Percentiles rank a stretch among this genome's conserved stretches.
phyloP scores from a whole-genome alignment of 2,113 vertebrate genomes.

The Hyla sarda region DNA sequence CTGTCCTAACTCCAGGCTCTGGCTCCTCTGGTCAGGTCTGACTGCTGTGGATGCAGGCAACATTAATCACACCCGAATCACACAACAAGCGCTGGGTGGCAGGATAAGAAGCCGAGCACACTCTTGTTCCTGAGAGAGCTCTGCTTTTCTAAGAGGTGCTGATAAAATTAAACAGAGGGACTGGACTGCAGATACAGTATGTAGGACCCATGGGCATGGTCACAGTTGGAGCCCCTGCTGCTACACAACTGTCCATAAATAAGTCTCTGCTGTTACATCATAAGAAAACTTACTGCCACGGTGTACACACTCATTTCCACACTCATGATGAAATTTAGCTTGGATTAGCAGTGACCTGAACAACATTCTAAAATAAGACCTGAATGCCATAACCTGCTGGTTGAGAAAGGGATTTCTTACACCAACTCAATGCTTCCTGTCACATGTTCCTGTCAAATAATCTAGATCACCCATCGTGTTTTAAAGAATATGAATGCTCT shows the following conservation, averaged over 20 bases:
- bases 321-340: neutral
- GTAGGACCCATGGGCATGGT: no score
- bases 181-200: no score
- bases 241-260: neutral
- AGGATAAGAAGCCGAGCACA: no score
- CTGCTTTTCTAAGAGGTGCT: no score
- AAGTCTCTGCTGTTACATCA: neutral
- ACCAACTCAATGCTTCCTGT: neutral
- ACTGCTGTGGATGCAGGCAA: no score
- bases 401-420: neutral
- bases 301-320: neutral
- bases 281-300: neutral
- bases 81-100: no score
- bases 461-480: neutral
- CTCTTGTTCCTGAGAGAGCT: no score
- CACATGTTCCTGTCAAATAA: slow-evolving; percentile 11
- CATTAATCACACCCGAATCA: no score
- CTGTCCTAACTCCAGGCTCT: no score
- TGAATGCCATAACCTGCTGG: neutral
- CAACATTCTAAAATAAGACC: neutral
- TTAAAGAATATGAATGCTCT: neutral
- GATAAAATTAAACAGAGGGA: no score
- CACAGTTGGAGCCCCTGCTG: no score
- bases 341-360: neutral
- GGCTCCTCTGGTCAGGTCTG: no score